Percentiles rank a stretch among this genome's conserved stretches.
Evolutionary conservation across 2,113 vertebrate species (phyloP).

Genomic region (Melozone crissalis): DNA sequence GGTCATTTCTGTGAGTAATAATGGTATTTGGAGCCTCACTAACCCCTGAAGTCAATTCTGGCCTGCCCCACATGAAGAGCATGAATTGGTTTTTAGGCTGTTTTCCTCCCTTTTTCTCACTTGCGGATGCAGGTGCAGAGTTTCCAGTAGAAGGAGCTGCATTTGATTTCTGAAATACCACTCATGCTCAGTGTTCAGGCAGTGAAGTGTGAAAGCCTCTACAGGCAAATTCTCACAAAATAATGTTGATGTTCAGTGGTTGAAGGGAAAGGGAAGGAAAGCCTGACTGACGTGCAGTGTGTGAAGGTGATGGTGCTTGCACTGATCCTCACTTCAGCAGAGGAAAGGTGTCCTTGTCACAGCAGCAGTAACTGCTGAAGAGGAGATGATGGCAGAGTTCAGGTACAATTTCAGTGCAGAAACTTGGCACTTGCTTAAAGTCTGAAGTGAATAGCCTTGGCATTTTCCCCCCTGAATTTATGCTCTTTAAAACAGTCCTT

Average conservation of each 20-base stretch:
- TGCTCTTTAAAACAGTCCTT: background rate
- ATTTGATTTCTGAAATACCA: background rate
- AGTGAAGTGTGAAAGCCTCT: background rate
- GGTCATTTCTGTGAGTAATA: background rate
- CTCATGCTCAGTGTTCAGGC: background rate
- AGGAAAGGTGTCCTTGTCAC: background rate
- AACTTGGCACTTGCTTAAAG: background rate
- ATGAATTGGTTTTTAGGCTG: background rate
- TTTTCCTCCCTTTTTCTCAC: background rate
- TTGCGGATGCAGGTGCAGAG: background rate
- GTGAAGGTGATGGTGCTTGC: background rate
- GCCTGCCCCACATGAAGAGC: background rate
- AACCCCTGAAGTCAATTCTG: background rate
- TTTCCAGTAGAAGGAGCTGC: background rate
- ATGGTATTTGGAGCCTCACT: background rate
- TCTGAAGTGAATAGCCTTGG: background rate
- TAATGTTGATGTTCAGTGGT: rapidly evolving
- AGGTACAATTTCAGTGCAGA: background rate
- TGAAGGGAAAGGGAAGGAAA: background rate
- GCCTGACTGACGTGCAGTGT: background rate
- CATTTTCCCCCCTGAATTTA: background rate
- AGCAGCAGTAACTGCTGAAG: background rate
- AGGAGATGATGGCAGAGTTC: background rate
- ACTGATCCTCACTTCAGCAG: background rate
- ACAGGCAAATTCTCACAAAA: background rate